Base-by-base conservation (phyloP, 1,140 invertebrate genomes). In the Drosophila lini region DNA sequence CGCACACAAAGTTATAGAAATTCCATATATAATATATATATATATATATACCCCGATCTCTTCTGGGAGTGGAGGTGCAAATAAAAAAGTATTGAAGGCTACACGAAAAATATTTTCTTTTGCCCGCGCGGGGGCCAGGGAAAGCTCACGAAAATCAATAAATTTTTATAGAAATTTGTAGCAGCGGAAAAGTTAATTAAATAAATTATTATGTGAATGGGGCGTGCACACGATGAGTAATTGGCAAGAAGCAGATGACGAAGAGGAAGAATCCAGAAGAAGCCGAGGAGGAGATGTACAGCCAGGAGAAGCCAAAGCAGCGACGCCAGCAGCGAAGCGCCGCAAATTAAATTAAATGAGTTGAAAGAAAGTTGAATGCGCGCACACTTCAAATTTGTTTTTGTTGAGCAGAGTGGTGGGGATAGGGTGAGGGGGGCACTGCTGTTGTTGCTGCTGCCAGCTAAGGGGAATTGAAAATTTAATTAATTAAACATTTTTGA, bases 121-220 rank as follows among this genome's bases (percentile, higher is more conserved):
- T 13, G 11, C 11, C 7, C 55, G 11, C 19, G 15, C n/a, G 5
- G 15, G 0, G 47, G 25, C 10, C 0, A 15, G 40, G 32, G 34
- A 42, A 36, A 69, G 22, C 45, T 28, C 78, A 78, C 55, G 82
- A 70, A 74, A 88, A 89, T 89, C 80, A 88, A 83, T 89, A 84
- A 69, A 80, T 74, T 74, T 81, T 78, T 81, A 84, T 81, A 89
- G 81, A 89, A 76, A 78, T 88, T 88, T 89, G 78, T 81, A 84
- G 84, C 78, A 86, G 80, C 80, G 85, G 86, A 89, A 89, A 89
- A 90, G 81, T 90, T 89, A 89, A 89, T 89, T 89, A 89, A 89
- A 89, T 89, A 89, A 89, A 89, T 90, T 89, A 90, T 89, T 89
- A 89, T 89, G 78, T 89, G 84, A 89, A 89, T 89, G 84, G 84